Base-by-base conservation (phyloP, 2,888 invertebrate species). In the Eupithecia subumbrata region DNA sequence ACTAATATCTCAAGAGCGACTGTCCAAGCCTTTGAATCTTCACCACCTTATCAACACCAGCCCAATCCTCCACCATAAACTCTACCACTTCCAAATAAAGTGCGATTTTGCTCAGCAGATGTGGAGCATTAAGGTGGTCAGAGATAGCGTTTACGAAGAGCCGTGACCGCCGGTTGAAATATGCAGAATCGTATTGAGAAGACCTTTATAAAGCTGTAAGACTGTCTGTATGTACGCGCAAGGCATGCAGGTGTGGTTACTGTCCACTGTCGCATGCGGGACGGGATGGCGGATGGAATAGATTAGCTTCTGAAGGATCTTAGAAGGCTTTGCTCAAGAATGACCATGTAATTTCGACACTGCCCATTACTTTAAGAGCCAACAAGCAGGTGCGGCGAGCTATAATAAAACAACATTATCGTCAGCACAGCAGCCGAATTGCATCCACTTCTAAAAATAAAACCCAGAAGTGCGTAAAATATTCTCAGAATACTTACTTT, bases 1-100 rank as follows among this genome's bases (percentile, higher is more conserved):
- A 88, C 92, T 93, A 93, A 94, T 94, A 94, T 94, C 93, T 94
- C 94, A 93, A 90, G 87, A 89, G 91, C 85, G 88, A 89, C 91
- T 90, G 90, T 88, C 88, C 87, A 88, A 87, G 86, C 88, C 88
- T 90, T 91, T 87, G 86, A 87, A 89, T 88, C 88, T 88, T 85
- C 86, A 86, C 92, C 81, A 89, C 82, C 45, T 80, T 85, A 81
- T 74, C 45, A 73, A 71, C 74, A 25, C 68, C 69, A 67, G 43
- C 40, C 34, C 14, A 75, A 56, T 3, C 37, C 56, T n/a, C 5
- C 14, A 48, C 68, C 8, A 69, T 16, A 43, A 74, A 67, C 79
- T 78, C 84, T 87, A 67, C 5, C 4, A 25, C 0, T 25, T 5
- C 14, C 48, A 3, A n/a, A 76, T 87, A 88, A 78, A 81, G 72